Evolutionary conservation across 2,888 invertebrate genomes (phyloP), one percentile per base, ranked within the genome.

Genomic region (Apomyelois bistriatella): DNA sequence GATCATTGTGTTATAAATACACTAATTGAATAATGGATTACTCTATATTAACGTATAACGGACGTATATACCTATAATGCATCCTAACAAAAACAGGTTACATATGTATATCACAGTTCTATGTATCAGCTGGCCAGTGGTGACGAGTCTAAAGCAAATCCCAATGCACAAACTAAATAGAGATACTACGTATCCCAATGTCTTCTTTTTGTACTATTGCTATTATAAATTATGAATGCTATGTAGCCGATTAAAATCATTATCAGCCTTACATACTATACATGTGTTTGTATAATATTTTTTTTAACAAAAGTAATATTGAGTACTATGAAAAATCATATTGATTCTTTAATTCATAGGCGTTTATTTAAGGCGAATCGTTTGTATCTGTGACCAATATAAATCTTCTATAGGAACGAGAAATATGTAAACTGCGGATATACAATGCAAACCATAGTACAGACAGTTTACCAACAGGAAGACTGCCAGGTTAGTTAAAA

Each of bases 371-470:
- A 49, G 49, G 49, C 49, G 28, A 41, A 32, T 16, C 9, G 38
- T 49, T 49, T 49, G 49, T 49, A 49, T 49, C 8, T 38, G 40
- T 40, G 40, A 38, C 37, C 15, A 13, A 30, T 22, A 12, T 37
- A 42, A 15, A 49, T 50, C 41, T 32, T 32, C 32, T 28, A 28
- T 50, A 50, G 50, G 50, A 50, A 50, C 50, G 41, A 41, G 30
- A n/a, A 35, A 10, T 10, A 36, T 22, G 2, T 2, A 22, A 3
- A 22, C 22, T 22, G 22, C 22, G 22, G 22, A 5, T 22, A 22
- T 22, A 22, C 22, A 22, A 22, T 22, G 22, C 22, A 22, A 22
- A 22, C 22, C 22, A 5, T 22, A 22, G 22, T 22, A 5, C 22
- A 5, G 22, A 5, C 22, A 22, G 22, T 22, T 3, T 22, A 22